Evolutionary conservation across 1,140 invertebrate species (phyloP), one percentile per base, ranked within the genome.

Genomic region (Zaprionus inermis): DNA sequence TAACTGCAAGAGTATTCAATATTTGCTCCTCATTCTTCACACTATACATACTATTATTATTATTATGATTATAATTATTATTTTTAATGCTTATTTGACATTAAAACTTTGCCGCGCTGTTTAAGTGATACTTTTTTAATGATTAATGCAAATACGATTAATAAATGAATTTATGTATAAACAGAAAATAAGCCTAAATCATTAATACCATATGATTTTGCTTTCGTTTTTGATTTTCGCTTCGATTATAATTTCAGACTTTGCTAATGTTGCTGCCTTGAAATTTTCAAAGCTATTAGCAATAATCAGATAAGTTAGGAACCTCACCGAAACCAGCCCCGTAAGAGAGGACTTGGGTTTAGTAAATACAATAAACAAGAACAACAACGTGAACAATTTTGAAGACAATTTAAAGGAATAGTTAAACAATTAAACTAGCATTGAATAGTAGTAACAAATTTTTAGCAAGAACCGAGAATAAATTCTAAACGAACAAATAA

Each of bases 111-210:
- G 79, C 76, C 70, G 79, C 84, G 84, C 83, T 88, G 83, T 83
- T 88, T 83, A 89, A 83, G 83, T 88, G 83, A 86, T 86, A 88
- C 72, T 79, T 74, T 83, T 80, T 72, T 72, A 79, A 70, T 57
- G 46, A 71, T 61, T 88, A 82, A 79, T 71, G 51, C 57, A 63
- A 44, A 65, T 71, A 71, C 49, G 55, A 73, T 65, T 76, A 79
- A 79, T 85, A 85, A 88, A 88, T 86, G 83, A 86, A 86, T 86
- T 88, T 86, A 86, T 86, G 79, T 88, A 83, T 83, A 88, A 81
- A 86, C 70, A 59, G 65, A 80, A 72, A 80, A 76, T 79, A 88
- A 86, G 88, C 63, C 82, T 83, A 78, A 88, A 83, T 72, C 79
- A 88, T 83, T 88, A 88, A 86, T 83, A 83, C 55, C 18, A 66